Evolutionary conservation across 2,797 vertebrate species (phyloP).

Genomic region (Enteromius radiatus): DNA sequence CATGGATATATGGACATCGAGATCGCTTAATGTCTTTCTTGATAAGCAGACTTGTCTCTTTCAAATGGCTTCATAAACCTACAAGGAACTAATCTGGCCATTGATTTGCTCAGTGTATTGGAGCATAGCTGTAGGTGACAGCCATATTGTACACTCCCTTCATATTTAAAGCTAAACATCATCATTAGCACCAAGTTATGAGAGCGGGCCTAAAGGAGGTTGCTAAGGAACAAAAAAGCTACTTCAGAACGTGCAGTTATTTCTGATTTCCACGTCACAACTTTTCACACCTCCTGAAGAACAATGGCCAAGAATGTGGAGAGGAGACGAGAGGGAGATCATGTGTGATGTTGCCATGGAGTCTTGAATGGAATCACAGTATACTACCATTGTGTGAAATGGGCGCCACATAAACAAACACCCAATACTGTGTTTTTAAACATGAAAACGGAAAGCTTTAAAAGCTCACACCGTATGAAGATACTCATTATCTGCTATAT

Average conservation of each 20-base stretch:
- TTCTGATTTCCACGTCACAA: slow-evolving; percentile 77
- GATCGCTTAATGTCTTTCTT: not conserved
- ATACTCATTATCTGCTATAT: slow-evolving; percentile 15
- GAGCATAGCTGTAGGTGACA: slow-evolving; percentile 14
- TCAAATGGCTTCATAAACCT: not conserved
- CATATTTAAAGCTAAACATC: slow-evolving; percentile 62
- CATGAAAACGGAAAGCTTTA: not conserved
- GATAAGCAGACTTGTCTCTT: not conserved
- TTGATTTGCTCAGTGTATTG: slow-evolving; percentile 18
- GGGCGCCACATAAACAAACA: slow-evolving; percentile 21
- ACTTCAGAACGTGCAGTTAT: slow-evolving; percentile 72
- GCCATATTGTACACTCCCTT: slow-evolving; percentile 20
- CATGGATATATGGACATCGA: not conserved
- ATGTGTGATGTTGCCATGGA: slow-evolving; percentile 40
- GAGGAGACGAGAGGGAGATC: slow-evolving; percentile 27
- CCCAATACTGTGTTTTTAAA: not conserved
- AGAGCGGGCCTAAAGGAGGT: slow-evolving; percentile 69
- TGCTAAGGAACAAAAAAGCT: slow-evolving; percentile 78
- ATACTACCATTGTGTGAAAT: slow-evolving; percentile 7
- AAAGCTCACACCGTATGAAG: slow-evolving; percentile 31
- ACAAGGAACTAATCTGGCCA: not conserved
- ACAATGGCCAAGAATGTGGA: slow-evolving; percentile 33
- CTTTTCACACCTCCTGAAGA: slow-evolving; percentile 73
- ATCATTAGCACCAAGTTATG: slow-evolving; percentile 58
- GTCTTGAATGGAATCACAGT: slow-evolving; percentile 26